phyloP scores from a whole-genome alignment of 2,113 vertebrate species.

The Ifrita kowaldi region DNA sequence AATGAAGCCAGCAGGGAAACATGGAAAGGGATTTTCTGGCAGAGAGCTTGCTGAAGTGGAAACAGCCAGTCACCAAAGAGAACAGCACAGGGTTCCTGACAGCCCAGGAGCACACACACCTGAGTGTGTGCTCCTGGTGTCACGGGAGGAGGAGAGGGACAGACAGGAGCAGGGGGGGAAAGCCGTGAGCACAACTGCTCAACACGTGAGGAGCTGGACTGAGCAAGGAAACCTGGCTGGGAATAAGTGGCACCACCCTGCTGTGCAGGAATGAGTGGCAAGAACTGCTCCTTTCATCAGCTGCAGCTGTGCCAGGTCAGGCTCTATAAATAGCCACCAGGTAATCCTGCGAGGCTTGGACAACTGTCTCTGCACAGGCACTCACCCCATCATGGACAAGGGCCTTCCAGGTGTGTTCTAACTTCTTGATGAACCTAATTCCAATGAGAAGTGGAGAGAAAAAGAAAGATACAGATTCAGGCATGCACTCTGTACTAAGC shows the following conservation, averaged over 20 bases:
- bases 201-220: background rate
- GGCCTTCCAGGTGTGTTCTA: slow-evolving; percentile 98
- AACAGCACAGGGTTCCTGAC: background rate
- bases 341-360: background rate
- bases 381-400: slow-evolving; percentile 96
- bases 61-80: background rate
- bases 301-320: background rate
- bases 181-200: background rate
- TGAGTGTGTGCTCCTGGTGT: background rate
- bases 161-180: background rate
- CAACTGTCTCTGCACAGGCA: background rate
- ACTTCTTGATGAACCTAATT: slow-evolving; percentile 93
- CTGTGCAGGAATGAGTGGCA: background rate
- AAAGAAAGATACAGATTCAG: background rate
- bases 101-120: background rate
- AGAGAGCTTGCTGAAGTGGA: background rate
- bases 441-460: background rate
- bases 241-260: background rate
- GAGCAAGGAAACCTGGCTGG: background rate
- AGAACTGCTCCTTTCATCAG: background rate
- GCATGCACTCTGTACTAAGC: background rate
- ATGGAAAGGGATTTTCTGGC: background rate
- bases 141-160: background rate
- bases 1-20: background rate
- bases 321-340: background rate